Conservation (phyloP, 2,888 invertebrate species). For the Conops quadrifasciatus region DNA sequence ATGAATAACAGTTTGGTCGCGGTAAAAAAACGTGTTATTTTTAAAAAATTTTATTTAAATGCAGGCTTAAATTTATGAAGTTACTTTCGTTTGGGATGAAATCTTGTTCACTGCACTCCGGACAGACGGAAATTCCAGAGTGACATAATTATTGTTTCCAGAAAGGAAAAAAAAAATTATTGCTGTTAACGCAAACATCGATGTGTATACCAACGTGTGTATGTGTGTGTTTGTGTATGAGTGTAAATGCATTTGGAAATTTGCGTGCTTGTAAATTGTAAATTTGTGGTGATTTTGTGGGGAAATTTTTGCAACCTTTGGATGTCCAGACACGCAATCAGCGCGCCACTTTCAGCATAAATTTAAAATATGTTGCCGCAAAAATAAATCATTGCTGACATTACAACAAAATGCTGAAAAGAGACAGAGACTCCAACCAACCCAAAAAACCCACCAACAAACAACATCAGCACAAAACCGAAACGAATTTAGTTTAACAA, state of each 20-base stretch:
- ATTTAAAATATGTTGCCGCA: slow-evolving; percentile 16
- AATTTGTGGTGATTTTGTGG: too few species aligned
- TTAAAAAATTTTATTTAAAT: too few species aligned
- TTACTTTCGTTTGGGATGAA: neutral
- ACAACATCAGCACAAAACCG: too few species aligned
- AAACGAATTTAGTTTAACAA: too few species aligned
- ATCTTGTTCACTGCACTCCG: too few species aligned
- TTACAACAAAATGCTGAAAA: neutral
- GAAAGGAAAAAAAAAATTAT: too few species aligned
- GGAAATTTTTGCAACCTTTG: too few species aligned
- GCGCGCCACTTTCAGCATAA: slow-evolving; percentile 14
- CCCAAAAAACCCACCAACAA: neutral
- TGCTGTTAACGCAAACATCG: neutral
- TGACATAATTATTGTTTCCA: neutral
- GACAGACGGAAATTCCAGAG: neutral
- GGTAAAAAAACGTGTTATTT: too few species aligned
- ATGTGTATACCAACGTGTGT: neutral
- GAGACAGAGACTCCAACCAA: neutral
- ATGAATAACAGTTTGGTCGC: too few species aligned
- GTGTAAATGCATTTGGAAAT: neutral
- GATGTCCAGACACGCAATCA: neutral
- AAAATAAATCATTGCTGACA: slow-evolving; percentile 21
- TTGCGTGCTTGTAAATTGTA: neutral
- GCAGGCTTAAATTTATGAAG: too few species aligned
- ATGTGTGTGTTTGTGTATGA: neutral